Evolutionary conservation across 1,140 invertebrate genomes (phyloP).

Genomic region (Aplysia californica): DNA sequence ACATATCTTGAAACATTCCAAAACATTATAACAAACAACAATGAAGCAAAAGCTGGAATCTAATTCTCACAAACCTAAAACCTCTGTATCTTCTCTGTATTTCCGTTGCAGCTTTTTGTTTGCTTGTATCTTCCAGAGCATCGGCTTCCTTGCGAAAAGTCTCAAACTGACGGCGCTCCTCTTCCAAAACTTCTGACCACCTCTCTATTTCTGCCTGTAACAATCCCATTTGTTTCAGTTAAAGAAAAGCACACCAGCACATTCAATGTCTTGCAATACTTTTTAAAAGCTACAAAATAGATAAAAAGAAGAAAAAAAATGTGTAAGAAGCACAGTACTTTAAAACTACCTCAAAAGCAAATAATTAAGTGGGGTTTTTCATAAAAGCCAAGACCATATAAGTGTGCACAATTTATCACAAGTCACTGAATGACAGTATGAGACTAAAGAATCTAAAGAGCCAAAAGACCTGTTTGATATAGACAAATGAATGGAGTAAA

Average conservation of each 20-base stretch:
- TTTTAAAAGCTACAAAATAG: not conserved
- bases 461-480: too few species aligned
- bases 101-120: not conserved
- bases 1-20: too few species aligned
- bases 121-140: not conserved
- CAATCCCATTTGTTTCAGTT: not conserved
- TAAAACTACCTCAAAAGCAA: not conserved
- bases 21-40: not conserved
- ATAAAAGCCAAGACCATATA: too few species aligned
- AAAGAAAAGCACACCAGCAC: not conserved
- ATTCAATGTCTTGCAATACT: not conserved
- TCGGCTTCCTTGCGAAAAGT: not conserved
- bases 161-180: constrained; percentile 4
- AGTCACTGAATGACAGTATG: too few species aligned
- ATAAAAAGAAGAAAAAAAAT: not conserved
- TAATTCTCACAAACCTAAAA: constrained; percentile 8
- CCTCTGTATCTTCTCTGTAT: constrained; percentile 24
- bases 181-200: not conserved
- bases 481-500: too few species aligned
- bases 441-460: too few species aligned
- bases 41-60: too few species aligned
- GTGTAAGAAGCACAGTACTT: not conserved
- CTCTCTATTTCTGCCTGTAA: constrained; percentile 8
- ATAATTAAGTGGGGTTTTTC: too few species aligned
- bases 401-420: too few species aligned